phyloP scores from a whole-genome alignment of 2,888 invertebrate genomes.

The Rhogogaster chlorosoma region DNA sequence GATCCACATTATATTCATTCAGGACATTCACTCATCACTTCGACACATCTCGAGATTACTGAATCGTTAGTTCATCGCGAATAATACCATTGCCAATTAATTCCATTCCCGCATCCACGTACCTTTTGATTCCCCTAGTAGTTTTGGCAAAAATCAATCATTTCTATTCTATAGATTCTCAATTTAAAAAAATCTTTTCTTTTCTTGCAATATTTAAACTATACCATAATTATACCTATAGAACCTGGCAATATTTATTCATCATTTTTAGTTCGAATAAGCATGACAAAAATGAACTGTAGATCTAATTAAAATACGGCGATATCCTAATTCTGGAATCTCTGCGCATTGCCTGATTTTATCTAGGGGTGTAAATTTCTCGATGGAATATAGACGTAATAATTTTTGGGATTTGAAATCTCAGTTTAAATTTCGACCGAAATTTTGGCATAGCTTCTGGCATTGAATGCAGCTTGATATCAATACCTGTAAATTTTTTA shows the following conservation, averaged over 20 bases:
- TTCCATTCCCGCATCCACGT: neutral
- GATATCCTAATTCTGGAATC: neutral
- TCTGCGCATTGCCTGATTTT: neutral
- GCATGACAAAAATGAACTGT: neutral
- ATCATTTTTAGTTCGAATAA: neutral
- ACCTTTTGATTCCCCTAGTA: neutral
- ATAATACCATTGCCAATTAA: neutral
- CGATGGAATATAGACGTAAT: neutral
- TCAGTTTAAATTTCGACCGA: neutral
- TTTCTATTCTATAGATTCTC: neutral
- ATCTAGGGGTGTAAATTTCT: neutral
- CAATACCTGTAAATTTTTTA: neutral
- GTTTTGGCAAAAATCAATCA: neutral
- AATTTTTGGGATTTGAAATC: neutral
- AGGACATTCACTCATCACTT: slow-evolving; percentile 15
- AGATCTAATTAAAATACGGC: neutral
- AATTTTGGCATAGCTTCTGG: neutral
- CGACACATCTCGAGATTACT: neutral
- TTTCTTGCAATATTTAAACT: neutral
- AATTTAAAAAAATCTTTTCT: neutral
- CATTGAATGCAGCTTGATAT: neutral
- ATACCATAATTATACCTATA: neutral
- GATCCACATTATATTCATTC: slow-evolving; percentile 16
- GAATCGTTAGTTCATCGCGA: neutral
- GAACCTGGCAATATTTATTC: neutral